phyloP scores from a whole-genome alignment of 2,797 vertebrate genomes.

The Cheirogaleus major region DNA sequence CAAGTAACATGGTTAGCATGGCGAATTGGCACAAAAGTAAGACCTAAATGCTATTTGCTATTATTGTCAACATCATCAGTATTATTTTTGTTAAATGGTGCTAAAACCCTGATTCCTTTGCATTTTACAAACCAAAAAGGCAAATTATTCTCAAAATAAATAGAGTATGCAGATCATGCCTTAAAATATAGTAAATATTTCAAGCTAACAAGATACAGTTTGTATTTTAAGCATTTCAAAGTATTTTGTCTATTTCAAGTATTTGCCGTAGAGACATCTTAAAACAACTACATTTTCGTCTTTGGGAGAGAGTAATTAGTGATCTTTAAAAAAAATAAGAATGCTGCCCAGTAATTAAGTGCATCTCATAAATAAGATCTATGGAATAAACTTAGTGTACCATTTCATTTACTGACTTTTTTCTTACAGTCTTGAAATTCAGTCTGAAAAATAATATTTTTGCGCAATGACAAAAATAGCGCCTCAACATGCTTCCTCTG shows the following conservation, averaged over 20 bases:
- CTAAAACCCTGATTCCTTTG: background rate
- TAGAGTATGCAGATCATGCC: background rate
- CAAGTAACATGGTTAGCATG: background rate
- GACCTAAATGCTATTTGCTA: background rate
- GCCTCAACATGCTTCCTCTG: background rate
- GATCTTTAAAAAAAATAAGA: background rate
- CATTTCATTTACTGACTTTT: background rate
- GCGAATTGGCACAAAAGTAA: background rate
- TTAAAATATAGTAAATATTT: background rate
- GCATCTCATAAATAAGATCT: background rate
- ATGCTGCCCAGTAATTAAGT: background rate
- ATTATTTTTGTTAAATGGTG: background rate
- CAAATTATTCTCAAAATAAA: slow-evolving; percentile 28
- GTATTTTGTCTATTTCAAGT: background rate
- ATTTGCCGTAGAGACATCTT: background rate
- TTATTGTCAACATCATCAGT: background rate
- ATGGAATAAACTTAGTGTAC: background rate
- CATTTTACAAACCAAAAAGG: slow-evolving; percentile 30
- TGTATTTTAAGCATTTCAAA: background rate
- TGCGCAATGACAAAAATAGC: background rate
- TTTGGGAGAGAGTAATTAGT: background rate
- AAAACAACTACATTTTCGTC: slow-evolving; percentile 33
- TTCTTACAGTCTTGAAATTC: background rate
- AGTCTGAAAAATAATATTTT: background rate
- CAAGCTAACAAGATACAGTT: slow-evolving; percentile 9